phyloP scores from a whole-genome alignment of 1,140 invertebrate species.

The Drosophila grimshawi region DNA sequence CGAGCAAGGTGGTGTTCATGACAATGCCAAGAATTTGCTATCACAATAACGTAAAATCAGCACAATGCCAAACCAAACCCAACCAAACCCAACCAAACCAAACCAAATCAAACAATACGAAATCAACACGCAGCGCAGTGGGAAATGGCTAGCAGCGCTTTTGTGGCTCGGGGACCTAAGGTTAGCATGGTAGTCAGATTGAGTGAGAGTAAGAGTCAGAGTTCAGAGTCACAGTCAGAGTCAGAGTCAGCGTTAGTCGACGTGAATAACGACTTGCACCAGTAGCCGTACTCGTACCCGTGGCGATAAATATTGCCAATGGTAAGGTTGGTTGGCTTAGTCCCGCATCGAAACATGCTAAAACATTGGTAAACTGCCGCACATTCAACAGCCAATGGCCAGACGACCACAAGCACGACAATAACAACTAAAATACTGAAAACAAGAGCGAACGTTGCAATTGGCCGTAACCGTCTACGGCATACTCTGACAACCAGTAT shows the following conservation, averaged over 20 bases:
- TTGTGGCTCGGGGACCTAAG: conserved; percentile 13
- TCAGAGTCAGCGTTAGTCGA: background rate
- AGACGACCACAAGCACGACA: conserved; percentile 15
- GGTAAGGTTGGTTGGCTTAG: conserved; percentile 22
- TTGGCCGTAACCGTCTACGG: too few species aligned
- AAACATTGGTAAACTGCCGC: conserved; percentile 51
- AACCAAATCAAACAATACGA: conserved; percentile 3
- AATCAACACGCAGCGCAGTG: background rate
- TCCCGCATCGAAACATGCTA: conserved; percentile 46
- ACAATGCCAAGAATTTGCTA: conserved; percentile 15
- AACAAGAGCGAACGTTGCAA: background rate
- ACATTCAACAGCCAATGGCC: conserved; percentile 27
- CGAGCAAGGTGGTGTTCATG: background rate
- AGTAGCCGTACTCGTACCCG: background rate
- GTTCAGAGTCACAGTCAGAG: background rate
- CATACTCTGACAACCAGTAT: too few species aligned
- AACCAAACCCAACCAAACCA: background rate
- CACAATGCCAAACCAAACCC: conserved; percentile 8
- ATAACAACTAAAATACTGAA: conserved; percentile 32
- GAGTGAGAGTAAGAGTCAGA: background rate
- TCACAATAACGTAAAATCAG: conserved; percentile 21
- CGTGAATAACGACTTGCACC: conserved; percentile 9
- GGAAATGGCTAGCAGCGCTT: conserved; percentile 6
- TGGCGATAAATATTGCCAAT: background rate
- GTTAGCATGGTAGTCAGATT: background rate